Evolutionary conservation across 2,113 vertebrate species (phyloP), one percentile per base, ranked within the genome.

Genomic region (Panthera uncia): DNA sequence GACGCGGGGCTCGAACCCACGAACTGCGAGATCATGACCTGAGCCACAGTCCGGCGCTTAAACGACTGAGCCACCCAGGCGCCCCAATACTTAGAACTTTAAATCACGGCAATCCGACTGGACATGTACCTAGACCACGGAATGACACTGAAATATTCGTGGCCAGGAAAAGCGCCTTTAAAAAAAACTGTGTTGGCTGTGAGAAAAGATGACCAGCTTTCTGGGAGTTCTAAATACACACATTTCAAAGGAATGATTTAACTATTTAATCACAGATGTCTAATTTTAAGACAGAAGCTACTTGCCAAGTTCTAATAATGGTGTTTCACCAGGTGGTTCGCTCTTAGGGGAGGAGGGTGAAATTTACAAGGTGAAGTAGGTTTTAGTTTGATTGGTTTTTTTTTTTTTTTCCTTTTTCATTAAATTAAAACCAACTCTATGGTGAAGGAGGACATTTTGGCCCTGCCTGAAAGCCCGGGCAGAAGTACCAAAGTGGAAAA

Each of bases 221-320:
- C 78, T 78, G 82, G 63, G 41, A 96, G 66, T 69, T 89, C 21
- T 76, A 91, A 94, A 69, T 91, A 80, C 55, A 89, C 74, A 82
- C 66, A 87, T 87, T 96, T 83, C 27, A 92, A 94, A 63, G 14
- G 65, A 81, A 82, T 89, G 66, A 57, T 95, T 94, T 89, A 92
- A 94, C 66, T 89, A 76, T 78, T 52, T 97, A 96, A 95, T 96
- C 69, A 85, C 65, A 69, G 48, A 90, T 91, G 65, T 55, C 61
- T 73, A 95, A 92, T 73, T 95, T 96, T 82, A 96, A 97, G 63
- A 95, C 76, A 18, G 25, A 82, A 94, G 29, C 45, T 74, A 94
- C 36, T 76, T 90, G 78, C 84, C 84, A 96, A 95, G 31, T 96
- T 92, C 73, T 57, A 96, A 65, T 86, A 76, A 97, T 69, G 94